Evolutionary conservation across 2,113 vertebrate genomes (phyloP), one percentile per base, ranked within the genome.

Genomic region (Halcyon malimbica): DNA sequence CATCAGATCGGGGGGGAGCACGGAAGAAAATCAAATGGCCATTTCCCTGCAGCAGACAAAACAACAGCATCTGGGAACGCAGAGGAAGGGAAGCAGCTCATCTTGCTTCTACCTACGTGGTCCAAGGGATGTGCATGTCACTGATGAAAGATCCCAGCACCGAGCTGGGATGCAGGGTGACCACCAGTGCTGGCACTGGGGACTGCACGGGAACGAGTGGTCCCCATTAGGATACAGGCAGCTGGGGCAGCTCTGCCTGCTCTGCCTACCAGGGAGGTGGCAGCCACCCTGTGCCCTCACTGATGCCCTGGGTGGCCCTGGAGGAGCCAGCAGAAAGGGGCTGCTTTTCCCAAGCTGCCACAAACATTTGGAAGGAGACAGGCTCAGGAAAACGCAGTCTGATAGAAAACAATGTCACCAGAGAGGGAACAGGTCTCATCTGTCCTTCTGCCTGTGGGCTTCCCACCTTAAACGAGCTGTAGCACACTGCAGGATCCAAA

Each of bases 81-180:
- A 35, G n/a, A 44, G 77, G 73, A 70, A 50, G 73, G 59, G 53
- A 44, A 83, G 35, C 33, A 6, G 83, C 69, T 76, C 56, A 1
- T 24, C 23, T 13, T 23, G 46, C 74, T 42, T 13, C 37, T 33
- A 75, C 8, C 16, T 24, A 10, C 5, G 0, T 1, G 2, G 41
- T 23, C 54, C 54, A 6, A 63, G 69, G 46, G 57, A 84, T 6
- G 41, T 9, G 39, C 33, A 35, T 67, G n/a, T 31, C 57, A 24
- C 33, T 16, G 39, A 33, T 39, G 2, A 31, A 73, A 82, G 53
- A 86, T 23, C 35, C 48, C 93, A 50, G 64, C 3, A 3, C 79
- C 1, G 23, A 54, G 65, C 33, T 3, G 11, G n/a, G 63, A 57
- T 3, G 2, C 0, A 2, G 29, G 17, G 39, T 5, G 28, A 28